These are phyloP conservation scores for Amphimallon solstitiale DNA, from an alignment of 2,888 invertebrate species.

Conservation along the genomic window DNA sequence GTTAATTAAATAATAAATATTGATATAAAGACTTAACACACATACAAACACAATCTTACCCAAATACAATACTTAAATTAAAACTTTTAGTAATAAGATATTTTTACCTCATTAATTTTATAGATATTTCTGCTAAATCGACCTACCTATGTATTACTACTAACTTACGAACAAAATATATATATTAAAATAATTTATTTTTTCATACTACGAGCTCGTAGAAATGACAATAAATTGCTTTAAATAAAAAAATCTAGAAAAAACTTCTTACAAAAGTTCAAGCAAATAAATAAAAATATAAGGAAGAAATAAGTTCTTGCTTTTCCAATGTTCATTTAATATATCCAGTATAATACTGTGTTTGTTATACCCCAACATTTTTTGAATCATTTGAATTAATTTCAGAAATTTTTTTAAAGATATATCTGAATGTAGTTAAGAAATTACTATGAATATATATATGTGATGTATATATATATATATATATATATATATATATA, in stretches of 20 bases:
- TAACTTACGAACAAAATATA: conserved; percentile 30
- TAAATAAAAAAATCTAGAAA: conserved; percentile 46
- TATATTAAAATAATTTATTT: conserved; percentile 39
- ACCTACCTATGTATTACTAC: conserved; percentile 32
- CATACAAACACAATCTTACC: conserved; percentile 30
- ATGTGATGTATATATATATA: no score
- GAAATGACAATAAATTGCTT: conserved; percentile 63
- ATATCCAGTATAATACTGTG: no score
- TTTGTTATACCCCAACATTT: no score
- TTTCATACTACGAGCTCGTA: conserved; percentile 58
- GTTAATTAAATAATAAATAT: conserved; percentile 23
- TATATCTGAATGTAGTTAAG: no score
- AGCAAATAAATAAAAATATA: conserved; percentile 23
- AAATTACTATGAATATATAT: no score
- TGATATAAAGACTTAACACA: conserved; percentile 30
- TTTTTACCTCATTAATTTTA: conserved; percentile 27
- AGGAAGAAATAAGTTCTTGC: conserved; percentile 40
- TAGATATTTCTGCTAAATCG: conserved; percentile 26
- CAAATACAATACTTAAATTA: conserved; percentile 18
- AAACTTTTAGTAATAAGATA: conserved; percentile 29
- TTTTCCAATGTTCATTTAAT: no score
- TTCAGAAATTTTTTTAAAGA: no score
- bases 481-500: no score
- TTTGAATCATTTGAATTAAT: no score
- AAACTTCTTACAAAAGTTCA: conserved; percentile 22